Evolutionary conservation across 2,797 vertebrate genomes (phyloP), one percentile per base, ranked within the genome.

Genomic region (Anomalospiza imberbis): DNA sequence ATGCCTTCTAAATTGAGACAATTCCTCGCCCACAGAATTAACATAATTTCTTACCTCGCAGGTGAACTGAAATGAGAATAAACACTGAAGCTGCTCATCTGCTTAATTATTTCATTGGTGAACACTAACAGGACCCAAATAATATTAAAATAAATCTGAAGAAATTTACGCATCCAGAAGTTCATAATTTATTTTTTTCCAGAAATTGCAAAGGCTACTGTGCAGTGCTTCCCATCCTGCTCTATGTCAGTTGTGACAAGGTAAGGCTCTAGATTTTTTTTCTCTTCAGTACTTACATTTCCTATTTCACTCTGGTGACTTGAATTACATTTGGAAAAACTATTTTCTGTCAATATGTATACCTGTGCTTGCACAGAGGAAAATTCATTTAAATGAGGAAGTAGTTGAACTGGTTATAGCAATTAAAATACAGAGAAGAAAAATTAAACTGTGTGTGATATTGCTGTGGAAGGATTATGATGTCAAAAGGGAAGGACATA

Each of bases 391-490:
- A 94, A 94, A 95, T 89, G 65, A 95, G 86, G 71, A 82, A 66
- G 61, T 70, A 58, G 84, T 91, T 89, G 72, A 81, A 78, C 54
- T 90, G 67, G 88, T 91, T 94, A 76, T 78, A 93, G 62, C 62
- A 95, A 91, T 95, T 95, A 91, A 95, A 95, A 91, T 71, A 88
- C 53, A 86, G 70, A 76, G 67, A 94, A 89, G 70, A 68, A 89
- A 81, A 96, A 93, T 65, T 78, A 80, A 95, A 85, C n/a, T 75
- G n/a, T 10, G 2, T 75, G 36, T 93, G 89, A 73, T 89, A 65
- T 83, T 71, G n/a, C 51, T 83, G 18, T 60, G 77, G 83, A 88
- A 82, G 17, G 40, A 70, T 82, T 86, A 66, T 29, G 48, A 61
- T 94, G 88, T 83, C 92, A 96, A 65, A 97, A 93, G 40, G 29